A percentile compares a stretch with the other conserved stretches of the same genome.
phyloP scores from a whole-genome alignment of 2,888 invertebrate species.

The Sisyra terminalis region DNA sequence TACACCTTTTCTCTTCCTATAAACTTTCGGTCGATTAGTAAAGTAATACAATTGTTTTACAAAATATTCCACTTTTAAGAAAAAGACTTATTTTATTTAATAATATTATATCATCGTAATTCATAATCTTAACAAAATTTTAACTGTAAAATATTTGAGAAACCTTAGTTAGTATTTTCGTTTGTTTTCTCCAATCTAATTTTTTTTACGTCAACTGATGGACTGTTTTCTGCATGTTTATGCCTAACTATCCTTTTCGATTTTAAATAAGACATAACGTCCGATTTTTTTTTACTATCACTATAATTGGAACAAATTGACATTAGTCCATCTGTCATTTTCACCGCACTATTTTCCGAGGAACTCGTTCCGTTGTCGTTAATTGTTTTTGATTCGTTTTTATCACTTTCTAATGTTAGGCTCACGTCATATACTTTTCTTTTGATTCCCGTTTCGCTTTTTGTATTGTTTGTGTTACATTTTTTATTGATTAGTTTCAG shows the following conservation, averaged over 20 bases:
- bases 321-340: background rate
- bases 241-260: constrained; percentile 24
- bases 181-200: no score
- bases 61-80: no score
- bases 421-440: background rate
- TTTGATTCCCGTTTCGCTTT: background rate
- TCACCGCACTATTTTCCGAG: background rate
- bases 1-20: no score
- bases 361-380: no score
- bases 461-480: background rate
- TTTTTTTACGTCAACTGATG: background rate
- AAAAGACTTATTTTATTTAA: no score
- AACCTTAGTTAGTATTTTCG: no score
- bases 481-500: no score
- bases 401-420: background rate
- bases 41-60: no score
- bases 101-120: no score
- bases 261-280: constrained; percentile 25
- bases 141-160: no score
- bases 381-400: background rate
- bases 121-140: no score
- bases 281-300: constrained; percentile 10
- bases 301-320: constrained; percentile 5
- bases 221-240: constrained; percentile 18
- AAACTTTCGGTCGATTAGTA: no score